These are phyloP conservation scores for Oryzaephilus surinamensis DNA, from an alignment of 1,140 invertebrate species.

Conservation along the genomic window DNA sequence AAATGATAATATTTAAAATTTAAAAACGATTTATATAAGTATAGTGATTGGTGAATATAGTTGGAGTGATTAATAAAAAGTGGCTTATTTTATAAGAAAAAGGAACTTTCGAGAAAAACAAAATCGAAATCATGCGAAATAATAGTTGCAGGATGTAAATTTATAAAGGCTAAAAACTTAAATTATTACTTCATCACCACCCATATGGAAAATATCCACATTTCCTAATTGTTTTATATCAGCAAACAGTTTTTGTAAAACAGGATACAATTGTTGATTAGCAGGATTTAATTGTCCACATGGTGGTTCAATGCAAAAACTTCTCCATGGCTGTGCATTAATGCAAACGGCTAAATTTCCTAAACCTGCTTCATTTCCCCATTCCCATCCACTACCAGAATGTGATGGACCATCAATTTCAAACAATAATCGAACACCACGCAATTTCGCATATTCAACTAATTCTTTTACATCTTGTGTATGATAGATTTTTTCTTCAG, in stretches of 20 bases:
- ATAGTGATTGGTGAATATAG: too few species aligned
- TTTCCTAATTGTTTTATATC: conserved; percentile 45
- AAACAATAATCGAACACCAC: conserved; percentile 65
- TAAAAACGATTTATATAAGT: too few species aligned
- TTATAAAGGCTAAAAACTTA: too few species aligned
- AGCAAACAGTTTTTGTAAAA: conserved; percentile 55
- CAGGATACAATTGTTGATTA: conserved; percentile 60
- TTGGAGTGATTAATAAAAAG: too few species aligned
- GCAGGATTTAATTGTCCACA: conserved; percentile 77
- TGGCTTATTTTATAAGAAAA: too few species aligned
- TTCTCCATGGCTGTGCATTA: conserved; percentile 61
- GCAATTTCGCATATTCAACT: conserved; percentile 55
- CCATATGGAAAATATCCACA: conserved; percentile 63
- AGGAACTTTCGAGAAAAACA: too few species aligned
- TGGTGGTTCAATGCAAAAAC: conserved; percentile 69
- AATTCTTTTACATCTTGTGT: conserved; percentile 57
- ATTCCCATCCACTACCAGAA: conserved; percentile 73
- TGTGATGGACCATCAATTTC: conserved; percentile 81
- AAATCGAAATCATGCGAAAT: not conserved
- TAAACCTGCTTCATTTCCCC: conserved; percentile 54
- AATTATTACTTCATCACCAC: conserved; percentile 65
- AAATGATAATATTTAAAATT: too few species aligned
- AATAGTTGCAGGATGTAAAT: too few species aligned
- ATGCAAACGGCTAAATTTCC: conserved; percentile 64
- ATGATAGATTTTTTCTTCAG: conserved; percentile 55